Evolutionary conservation across 2,113 vertebrate genomes (phyloP).

Genomic region (Pandion haliaetus): DNA sequence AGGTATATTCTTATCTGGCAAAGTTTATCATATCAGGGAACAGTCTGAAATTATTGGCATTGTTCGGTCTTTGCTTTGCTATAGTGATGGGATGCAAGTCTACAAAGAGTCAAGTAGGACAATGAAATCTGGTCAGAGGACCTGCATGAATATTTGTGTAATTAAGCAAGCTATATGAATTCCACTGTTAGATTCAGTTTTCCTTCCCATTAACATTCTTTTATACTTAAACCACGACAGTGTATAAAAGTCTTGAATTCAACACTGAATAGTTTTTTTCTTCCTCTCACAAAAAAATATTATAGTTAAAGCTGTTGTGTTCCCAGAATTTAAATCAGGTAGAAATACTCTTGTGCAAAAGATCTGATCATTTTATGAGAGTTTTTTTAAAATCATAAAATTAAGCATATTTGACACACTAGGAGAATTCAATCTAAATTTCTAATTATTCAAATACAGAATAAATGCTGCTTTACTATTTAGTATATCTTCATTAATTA

Average conservation of each 20-base stretch:
- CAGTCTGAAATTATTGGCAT: not conserved
- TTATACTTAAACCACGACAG: not conserved
- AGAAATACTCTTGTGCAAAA: not conserved
- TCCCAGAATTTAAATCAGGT: constrained; percentile 5
- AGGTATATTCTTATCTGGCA: not conserved
- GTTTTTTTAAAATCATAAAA: not conserved
- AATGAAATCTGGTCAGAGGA: not conserved
- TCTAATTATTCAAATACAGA: constrained; percentile 46
- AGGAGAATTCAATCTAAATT: constrained; percentile 22
- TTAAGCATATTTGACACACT: constrained; percentile 34
- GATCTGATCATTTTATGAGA: not conserved
- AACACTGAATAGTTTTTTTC: not conserved
- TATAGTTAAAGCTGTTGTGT: not conserved
- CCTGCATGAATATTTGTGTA: not conserved
- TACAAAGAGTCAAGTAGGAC: not conserved
- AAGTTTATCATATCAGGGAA: not conserved
- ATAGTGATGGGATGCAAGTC: not conserved
- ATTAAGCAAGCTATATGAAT: constrained; percentile 5
- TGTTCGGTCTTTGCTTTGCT: not conserved
- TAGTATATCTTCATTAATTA: constrained; percentile 47
- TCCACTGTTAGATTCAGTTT: not conserved
- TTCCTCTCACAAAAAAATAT: not conserved
- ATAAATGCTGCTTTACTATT: constrained; percentile 17
- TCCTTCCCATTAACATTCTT: not conserved
- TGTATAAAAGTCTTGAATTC: not conserved